These are phyloP conservation scores for Anthrax anthrax DNA, from an alignment of 2,888 invertebrate species.

Conservation along the genomic window DNA sequence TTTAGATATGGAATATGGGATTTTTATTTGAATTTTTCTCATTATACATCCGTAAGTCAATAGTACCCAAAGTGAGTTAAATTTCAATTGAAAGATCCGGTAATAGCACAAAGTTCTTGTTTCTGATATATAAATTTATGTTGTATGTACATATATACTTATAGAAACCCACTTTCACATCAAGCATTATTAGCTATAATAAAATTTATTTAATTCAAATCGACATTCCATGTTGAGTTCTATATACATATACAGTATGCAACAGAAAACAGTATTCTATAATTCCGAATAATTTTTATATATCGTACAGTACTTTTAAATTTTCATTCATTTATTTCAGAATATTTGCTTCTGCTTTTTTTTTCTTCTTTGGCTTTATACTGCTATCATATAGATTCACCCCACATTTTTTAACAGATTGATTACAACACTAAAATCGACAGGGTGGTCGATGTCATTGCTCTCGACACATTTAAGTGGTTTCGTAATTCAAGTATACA, in stretches of 20 bases:
- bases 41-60: slow-evolving; percentile 2
- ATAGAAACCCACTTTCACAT: slow-evolving; percentile 6
- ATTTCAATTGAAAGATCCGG: slow-evolving; percentile 14
- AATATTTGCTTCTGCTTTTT: too few relatives aligned
- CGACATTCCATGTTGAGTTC: not conserved
- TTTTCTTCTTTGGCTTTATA: too few relatives aligned
- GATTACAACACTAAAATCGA: not conserved
- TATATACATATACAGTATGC: not conserved
- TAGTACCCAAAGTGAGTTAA: slow-evolving; percentile 8
- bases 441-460: slow-evolving; percentile 4
- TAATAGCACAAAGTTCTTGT: not conserved
- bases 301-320: too few relatives aligned
- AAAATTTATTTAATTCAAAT: slow-evolving; percentile 5
- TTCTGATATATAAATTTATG: not conserved
- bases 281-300: too few relatives aligned
- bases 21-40: not conserved
- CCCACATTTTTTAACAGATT: not conserved
- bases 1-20: too few relatives aligned
- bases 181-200: slow-evolving; percentile 12
- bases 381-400: too few relatives aligned
- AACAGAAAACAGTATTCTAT: not conserved
- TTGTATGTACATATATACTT: too few relatives aligned
- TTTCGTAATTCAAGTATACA: slow-evolving; percentile 16
- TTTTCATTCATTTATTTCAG: too few relatives aligned
- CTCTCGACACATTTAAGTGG: slow-evolving; percentile 7